Conservation (phyloP, 1,140 invertebrate genomes). For the Ctenoplectra terminalis region DNA sequence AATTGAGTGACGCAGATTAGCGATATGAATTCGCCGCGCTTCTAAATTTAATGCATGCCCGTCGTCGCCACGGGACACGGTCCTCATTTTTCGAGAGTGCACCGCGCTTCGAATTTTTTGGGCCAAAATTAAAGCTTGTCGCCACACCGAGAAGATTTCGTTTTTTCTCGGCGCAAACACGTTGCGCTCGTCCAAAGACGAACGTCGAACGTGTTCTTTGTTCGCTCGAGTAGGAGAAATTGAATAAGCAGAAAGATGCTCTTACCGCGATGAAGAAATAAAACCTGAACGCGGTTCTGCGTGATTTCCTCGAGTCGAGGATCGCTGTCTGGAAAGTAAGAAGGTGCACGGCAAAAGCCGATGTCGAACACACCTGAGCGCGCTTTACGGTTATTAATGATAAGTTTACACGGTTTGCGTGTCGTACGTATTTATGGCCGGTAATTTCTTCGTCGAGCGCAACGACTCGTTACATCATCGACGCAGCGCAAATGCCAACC, state of each 20-base stretch:
- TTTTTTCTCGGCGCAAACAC: no score
- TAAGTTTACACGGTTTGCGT: conserved; percentile 66
- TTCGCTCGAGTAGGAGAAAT: no score
- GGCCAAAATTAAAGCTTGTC: conserved; percentile 47
- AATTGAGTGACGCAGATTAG: conserved; percentile 59
- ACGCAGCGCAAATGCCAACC: conserved; percentile 11
- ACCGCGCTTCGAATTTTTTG: conserved; percentile 36
- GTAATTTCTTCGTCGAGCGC: conserved; percentile 39
- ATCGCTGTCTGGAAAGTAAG: background rate
- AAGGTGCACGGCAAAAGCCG: background rate
- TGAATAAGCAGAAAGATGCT: background rate
- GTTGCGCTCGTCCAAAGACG: background rate
- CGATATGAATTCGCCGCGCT: conserved; percentile 49
- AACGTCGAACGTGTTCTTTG: background rate
- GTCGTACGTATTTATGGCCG: conserved; percentile 28
- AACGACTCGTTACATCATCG: conserved; percentile 54
- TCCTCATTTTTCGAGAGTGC: background rate
- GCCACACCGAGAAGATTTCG: conserved; percentile 1
- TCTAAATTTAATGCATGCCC: conserved; percentile 58
- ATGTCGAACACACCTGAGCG: conserved; percentile 23
- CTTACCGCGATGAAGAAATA: background rate
- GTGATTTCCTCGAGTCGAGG: background rate
- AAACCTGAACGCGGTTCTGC: background rate
- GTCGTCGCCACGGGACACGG: background rate
- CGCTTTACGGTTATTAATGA: conserved; percentile 63